phyloP scores from a whole-genome alignment of 2,797 vertebrate genomes.

The Poeciliopsis turneri region DNA sequence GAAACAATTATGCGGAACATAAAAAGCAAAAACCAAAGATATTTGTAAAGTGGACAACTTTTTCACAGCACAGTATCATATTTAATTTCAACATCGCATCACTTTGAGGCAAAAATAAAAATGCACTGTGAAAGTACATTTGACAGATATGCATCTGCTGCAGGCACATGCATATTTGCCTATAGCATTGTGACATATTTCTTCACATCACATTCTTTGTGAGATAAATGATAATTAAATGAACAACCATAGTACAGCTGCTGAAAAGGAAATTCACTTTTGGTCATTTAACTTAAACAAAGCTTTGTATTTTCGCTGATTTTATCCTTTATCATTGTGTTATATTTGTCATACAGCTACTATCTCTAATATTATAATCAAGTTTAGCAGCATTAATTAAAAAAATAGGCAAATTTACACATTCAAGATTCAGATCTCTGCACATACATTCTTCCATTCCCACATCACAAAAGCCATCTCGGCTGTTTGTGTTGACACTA shows the following conservation, averaged over 20 bases:
- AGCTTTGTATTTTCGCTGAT: not conserved
- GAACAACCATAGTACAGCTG: not conserved
- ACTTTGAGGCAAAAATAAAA: not conserved
- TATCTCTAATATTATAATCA: not conserved
- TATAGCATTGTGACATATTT: too few relatives aligned
- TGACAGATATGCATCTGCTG: too few relatives aligned
- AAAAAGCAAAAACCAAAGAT: too few relatives aligned
- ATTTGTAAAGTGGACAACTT: too few relatives aligned
- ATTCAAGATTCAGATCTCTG: constrained; percentile 14
- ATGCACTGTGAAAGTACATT: not conserved
- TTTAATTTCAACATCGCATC: not conserved
- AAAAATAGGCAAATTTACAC: constrained; percentile 12
- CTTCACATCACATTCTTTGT: too few relatives aligned
- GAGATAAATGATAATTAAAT: not conserved
- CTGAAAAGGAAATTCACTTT: not conserved
- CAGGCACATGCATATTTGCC: too few relatives aligned
- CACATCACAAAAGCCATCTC: constrained; percentile 60
- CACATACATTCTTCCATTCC: constrained; percentile 20
- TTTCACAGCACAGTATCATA: too few relatives aligned
- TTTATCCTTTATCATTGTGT: not conserved
- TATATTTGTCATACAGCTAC: not conserved
- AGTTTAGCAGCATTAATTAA: not conserved
- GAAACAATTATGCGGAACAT: too few relatives aligned
- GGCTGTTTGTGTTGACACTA: constrained; percentile 74
- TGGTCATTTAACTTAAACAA: not conserved